A percentile compares a stretch with the other conserved stretches of the same genome.
Evolutionary conservation across 2,797 vertebrate genomes (phyloP).

Genomic region (Loriculus beryllinus): DNA sequence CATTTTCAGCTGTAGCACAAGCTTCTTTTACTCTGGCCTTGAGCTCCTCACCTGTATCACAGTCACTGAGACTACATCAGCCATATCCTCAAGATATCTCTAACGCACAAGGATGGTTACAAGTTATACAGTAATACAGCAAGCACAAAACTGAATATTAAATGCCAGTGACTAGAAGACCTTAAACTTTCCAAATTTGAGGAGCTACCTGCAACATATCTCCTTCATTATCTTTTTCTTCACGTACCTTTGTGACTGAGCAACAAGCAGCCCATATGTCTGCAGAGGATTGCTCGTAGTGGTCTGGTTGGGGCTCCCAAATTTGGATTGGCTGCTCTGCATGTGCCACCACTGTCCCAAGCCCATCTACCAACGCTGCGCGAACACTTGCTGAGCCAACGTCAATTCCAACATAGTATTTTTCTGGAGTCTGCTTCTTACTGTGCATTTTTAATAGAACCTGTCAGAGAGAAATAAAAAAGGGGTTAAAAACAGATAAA

Average conservation of each 20-base stretch:
- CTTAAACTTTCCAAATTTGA: neutral
- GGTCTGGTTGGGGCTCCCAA: slow-evolving; percentile 85
- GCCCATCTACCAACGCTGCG: slow-evolving; percentile 85
- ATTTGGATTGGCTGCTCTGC: slow-evolving; percentile 83
- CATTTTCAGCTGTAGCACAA: neutral
- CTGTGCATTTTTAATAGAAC: slow-evolving; percentile 47
- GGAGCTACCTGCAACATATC: neutral
- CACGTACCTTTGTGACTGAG: slow-evolving; percentile 82
- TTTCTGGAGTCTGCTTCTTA: neutral
- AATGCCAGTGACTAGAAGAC: neutral
- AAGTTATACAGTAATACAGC: neutral
- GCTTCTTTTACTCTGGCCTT: neutral
- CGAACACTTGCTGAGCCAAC: slow-evolving; percentile 92
- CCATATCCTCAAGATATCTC: neutral
- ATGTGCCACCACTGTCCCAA: slow-evolving; percentile 76
- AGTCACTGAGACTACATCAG: neutral
- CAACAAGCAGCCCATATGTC: slow-evolving; percentile 94
- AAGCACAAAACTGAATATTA: rapidly evolving
- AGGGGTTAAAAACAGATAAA: neutral
- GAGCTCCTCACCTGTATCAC: neutral
- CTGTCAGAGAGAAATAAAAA: neutral
- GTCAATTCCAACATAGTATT: slow-evolving; percentile 89
- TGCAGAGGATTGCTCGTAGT: slow-evolving; percentile 91
- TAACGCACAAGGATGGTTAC: neutral
- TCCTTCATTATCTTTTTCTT: neutral